These are phyloP conservation scores for Vollenhovia emeryi DNA, from an alignment of 1,140 invertebrate genomes.

Conservation along the genomic window DNA sequence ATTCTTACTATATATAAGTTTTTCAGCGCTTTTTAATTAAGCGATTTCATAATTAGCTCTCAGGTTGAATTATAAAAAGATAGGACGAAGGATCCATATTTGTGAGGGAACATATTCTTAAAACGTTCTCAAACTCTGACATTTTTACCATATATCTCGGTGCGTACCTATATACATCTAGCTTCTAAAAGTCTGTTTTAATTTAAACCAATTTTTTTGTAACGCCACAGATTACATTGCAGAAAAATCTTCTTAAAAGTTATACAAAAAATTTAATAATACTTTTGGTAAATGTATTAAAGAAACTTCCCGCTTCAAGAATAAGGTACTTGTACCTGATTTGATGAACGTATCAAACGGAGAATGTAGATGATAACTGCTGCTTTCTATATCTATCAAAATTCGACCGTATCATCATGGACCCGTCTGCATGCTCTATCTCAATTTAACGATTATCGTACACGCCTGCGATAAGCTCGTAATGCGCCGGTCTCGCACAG, in stretches of 20 bases:
- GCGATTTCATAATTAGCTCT: neutral
- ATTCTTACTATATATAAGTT: neutral
- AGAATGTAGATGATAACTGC: neutral
- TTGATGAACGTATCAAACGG: neutral
- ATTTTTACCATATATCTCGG: neutral
- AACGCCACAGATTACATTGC: neutral
- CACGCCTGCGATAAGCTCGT: conserved; percentile 75
- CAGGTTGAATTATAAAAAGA: neutral
- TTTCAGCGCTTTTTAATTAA: conserved; percentile 12
- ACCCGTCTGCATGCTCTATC: conserved; percentile 63
- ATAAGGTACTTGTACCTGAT: neutral
- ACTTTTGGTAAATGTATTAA: neutral
- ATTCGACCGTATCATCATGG: conserved; percentile 53
- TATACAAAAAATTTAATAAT: neutral
- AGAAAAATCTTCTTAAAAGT: neutral
- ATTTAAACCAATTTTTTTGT: neutral
- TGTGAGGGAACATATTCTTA: neutral
- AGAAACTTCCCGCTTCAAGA: neutral
- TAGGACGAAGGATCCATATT: neutral
- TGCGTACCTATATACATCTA: neutral
- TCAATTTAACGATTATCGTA: conserved; percentile 75
- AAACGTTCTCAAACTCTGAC: neutral
- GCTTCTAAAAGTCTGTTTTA: neutral
- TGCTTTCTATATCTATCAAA: neutral
- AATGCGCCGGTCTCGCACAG: conserved; percentile 70